Percentiles rank a stretch among this genome's conserved stretches.
These are phyloP conservation scores for Andricus grossulariae DNA, from an alignment of 1,140 invertebrate species.

Conservation along the genomic window DNA sequence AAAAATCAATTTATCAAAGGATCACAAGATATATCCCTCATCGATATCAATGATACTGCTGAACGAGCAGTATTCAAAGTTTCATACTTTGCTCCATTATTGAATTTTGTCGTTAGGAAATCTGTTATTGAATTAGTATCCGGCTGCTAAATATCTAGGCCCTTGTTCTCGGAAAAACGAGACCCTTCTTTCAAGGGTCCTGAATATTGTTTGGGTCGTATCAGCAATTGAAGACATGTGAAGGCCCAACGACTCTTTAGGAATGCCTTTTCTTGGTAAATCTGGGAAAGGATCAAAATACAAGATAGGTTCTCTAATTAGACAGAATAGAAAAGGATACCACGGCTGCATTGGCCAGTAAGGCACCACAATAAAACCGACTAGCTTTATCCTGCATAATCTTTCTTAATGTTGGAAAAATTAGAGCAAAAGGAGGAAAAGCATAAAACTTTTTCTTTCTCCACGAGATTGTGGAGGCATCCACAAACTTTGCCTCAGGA, in stretches of 20 bases:
- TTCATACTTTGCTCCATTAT: constrained; percentile 6
- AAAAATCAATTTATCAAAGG: constrained; percentile 34
- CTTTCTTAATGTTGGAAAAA: neutral
- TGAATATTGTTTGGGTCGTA: constrained; percentile 32
- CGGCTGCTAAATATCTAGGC: neutral
- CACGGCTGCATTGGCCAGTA: constrained; percentile 39
- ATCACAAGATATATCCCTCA: neutral
- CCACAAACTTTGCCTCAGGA: constrained; percentile 44
- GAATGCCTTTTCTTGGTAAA: constrained; percentile 1
- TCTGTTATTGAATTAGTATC: neutral
- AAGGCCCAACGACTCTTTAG: constrained; percentile 15
- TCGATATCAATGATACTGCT: neutral
- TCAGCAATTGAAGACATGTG: constrained; percentile 15
- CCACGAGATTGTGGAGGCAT: constrained; percentile 51
- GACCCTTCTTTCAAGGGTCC: constrained; percentile 32
- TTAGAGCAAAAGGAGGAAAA: constrained; percentile 11
- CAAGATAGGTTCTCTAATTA: constrained; percentile 16
- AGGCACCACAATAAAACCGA: constrained; percentile 38
- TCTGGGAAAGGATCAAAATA: constrained; percentile 32
- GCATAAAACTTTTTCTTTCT: constrained; percentile 33
- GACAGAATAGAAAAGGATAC: constrained; percentile 26
- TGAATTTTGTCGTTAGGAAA: constrained; percentile 13
- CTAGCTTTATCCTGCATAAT: constrained; percentile 30
- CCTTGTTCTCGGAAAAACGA: neutral
- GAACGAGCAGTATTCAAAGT: constrained; percentile 12